Evolutionary conservation across 1,140 invertebrate species (phyloP), one percentile per base, ranked within the genome.

Genomic region (Drosophila pallidifrons): DNA sequence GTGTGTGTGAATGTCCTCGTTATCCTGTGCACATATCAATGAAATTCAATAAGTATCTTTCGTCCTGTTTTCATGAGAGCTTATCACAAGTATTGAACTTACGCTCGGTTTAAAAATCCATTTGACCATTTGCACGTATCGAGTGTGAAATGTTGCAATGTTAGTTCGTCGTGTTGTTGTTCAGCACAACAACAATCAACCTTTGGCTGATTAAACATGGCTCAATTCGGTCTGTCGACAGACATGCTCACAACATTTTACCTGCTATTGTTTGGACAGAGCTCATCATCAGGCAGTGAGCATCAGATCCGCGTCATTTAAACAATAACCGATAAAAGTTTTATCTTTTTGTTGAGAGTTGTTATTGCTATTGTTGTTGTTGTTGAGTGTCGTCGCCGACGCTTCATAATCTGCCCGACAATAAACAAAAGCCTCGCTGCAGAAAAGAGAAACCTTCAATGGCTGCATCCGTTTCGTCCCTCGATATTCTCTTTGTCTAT

Each of bases 361-460:
- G 54, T 16, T 38, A 64, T 49, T 49, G 16, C 20, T 43, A 1
- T 43, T n/a, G 41, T 7, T 43, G 51, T 54, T 54, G 51, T 51
- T 43, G 66, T 68, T 67, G 45, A 45, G 55, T 60, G 64, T 67
- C 64, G 70, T 52, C 71, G 71, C 67, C 59, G 76, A 67, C 81
- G 65, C 67, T 72, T 85, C 60, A 75, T 85, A 83, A 83, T 83
- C 81, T 83, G 81, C 20, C 20, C 74, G 80, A 81, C 81, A 85
- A 83, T 80, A 83, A 83, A 83, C 81, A 83, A 83, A 83, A 72
- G 81, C 64, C 51, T 16, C 45, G 74, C 15, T 16, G 51, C 64
- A 77, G 64, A 38, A 47, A 68, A 43, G 64, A 38, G 51, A 68
- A 43, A 72, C 28, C 13, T 47, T 67, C 55, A 67, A 60, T 74